Evolutionary conservation across 2,888 invertebrate genomes (phyloP).

Genomic region (Dasypolia templi): DNA sequence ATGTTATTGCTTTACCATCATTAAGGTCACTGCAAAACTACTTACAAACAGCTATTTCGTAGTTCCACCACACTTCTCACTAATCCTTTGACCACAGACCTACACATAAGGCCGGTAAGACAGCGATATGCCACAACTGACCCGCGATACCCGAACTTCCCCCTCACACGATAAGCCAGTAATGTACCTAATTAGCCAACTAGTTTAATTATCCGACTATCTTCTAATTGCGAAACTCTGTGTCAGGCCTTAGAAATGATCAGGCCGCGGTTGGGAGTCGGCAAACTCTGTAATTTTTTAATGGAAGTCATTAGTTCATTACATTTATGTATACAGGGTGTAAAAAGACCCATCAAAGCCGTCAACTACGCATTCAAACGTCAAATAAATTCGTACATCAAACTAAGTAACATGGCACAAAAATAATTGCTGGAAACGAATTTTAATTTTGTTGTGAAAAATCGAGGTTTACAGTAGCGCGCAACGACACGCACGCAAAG

Average conservation of each 20-base stretch:
- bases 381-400: no score
- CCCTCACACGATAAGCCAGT: conserved; percentile 54
- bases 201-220: conserved; percentile 45
- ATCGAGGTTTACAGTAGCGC: no score
- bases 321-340: no score
- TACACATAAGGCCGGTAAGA: not conserved
- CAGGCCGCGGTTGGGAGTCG: conserved; percentile 8
- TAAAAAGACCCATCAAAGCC: no score
- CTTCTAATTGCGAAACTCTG: conserved; percentile 55
- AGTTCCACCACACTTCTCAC: not conserved
- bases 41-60: not conserved
- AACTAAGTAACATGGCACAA: no score
- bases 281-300: conserved; percentile 22
- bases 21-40: not conserved
- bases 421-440: no score
- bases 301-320: not conserved
- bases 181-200: conserved; percentile 50
- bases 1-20: not conserved
- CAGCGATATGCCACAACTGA: conserved; percentile 30
- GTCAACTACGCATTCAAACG: no score
- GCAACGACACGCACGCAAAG: no score
- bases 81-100: not conserved
- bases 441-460: no score
- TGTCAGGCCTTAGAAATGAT: conserved; percentile 29
- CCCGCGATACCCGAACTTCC: conserved; percentile 42